Conservation (phyloP, 2,113 vertebrate genomes). For the Marmota monax region DNA sequence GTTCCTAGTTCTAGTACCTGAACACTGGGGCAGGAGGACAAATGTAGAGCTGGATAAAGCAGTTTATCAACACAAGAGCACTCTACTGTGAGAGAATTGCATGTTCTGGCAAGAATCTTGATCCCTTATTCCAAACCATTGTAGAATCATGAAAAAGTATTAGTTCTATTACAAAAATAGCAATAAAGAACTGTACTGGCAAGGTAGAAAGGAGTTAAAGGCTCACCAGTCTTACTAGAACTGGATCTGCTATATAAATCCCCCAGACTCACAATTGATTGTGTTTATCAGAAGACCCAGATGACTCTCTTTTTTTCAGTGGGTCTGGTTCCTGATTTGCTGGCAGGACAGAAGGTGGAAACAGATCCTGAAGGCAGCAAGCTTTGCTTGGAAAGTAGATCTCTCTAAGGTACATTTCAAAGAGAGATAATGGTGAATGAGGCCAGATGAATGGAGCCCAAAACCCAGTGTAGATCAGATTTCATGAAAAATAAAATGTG, state of each 20-base stretch:
- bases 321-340: not conserved
- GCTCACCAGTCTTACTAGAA: not conserved
- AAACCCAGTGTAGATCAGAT: not conserved
- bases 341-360: not conserved
- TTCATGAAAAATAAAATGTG: constrained; percentile 46
- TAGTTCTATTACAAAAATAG: not conserved
- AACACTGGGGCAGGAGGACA: not conserved
- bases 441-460: not conserved
- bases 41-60: not conserved
- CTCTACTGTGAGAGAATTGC: not conserved
- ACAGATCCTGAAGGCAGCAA: not conserved
- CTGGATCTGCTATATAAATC: not conserved
- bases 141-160: not conserved
- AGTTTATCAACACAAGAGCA: not conserved
- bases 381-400: not conserved
- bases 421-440: not conserved
- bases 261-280: not conserved
- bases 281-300: not conserved
- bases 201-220: not conserved
- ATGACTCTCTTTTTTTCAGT: not conserved
- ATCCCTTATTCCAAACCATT: not conserved
- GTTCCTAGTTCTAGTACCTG: not conserved
- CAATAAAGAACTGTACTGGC: not conserved
- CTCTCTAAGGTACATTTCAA: not conserved
- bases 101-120: not conserved